Percentiles rank a stretch among this genome's conserved stretches.
Evolutionary conservation across 2,113 vertebrate species (phyloP).

Genomic region (Nerophis ophidion): DNA sequence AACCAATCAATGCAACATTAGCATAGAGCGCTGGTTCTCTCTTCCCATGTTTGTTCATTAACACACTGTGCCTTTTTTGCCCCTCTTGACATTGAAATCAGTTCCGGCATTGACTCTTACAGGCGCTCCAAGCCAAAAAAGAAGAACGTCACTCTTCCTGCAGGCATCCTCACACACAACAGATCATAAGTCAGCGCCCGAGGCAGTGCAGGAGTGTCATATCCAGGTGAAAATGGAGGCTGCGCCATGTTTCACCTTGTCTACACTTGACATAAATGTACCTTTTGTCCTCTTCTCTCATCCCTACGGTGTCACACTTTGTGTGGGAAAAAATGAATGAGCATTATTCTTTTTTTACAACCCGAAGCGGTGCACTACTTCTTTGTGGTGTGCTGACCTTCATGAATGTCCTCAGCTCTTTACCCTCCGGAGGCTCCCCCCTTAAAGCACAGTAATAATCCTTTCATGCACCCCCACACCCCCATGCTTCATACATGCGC

Average conservation of each 20-base stretch:
- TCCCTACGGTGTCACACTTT: conserved; percentile 1
- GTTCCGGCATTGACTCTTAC: conserved; percentile 15
- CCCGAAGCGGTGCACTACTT: neutral
- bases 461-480: neutral
- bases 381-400: conserved; percentile 36
- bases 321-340: neutral
- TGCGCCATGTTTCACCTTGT: conserved; percentile 31
- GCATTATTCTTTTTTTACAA: conserved; percentile 6
- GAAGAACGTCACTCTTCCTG: conserved; percentile 30
- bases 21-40: too few species aligned
- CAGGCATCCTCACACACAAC: conserved; percentile 47
- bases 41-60: neutral
- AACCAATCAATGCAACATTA: too few species aligned
- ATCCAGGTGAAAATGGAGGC: conserved; percentile 52
- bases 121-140: conserved; percentile 11
- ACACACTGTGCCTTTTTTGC: neutral
- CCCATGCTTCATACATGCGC: conserved; percentile 10
- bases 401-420: conserved; percentile 30
- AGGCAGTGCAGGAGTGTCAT: conserved; percentile 43
- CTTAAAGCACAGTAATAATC: conserved; percentile 28
- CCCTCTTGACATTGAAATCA: conserved; percentile 19
- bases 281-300: neutral
- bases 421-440: conserved; percentile 20
- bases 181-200: conserved; percentile 41
- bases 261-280: conserved; percentile 11